phyloP scores from a whole-genome alignment of 1,140 invertebrate genomes.

The Protaetia brevitarsis region DNA sequence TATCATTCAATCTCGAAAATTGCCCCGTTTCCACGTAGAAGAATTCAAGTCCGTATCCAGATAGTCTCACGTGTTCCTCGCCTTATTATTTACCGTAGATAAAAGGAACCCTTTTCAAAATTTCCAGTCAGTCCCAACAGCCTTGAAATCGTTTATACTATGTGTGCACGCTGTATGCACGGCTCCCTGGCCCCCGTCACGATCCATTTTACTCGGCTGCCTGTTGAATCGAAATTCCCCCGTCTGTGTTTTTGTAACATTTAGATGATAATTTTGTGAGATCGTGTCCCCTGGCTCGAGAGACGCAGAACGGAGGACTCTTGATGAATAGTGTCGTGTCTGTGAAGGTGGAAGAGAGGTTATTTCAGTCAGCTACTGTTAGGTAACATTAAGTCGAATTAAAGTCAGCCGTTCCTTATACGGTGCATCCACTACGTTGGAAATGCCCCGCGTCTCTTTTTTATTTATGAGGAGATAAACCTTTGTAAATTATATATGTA shows the following conservation, averaged over 20 bases:
- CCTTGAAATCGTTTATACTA: neutral
- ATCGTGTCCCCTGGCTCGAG: neutral
- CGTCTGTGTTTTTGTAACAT: neutral
- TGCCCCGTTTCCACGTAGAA: neutral
- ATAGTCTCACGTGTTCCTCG: neutral
- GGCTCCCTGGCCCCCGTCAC: neutral
- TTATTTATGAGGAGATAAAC: too few relatives aligned
- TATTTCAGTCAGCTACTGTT: constrained; percentile 1
- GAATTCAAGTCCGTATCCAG: neutral
- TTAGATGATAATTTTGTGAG: constrained; percentile 13
- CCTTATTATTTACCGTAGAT: constrained; percentile 11
- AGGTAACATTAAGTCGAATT: neutral
- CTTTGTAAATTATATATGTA: too few relatives aligned
- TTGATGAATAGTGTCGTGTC: neutral
- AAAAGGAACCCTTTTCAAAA: constrained; percentile 13
- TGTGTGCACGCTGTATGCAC: neutral
- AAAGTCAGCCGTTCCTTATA: too few relatives aligned
- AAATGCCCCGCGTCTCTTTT: too few relatives aligned
- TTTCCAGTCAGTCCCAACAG: neutral
- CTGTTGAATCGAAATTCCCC: constrained; percentile 9
- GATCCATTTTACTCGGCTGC: neutral
- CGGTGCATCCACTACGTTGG: too few relatives aligned
- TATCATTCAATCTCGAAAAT: constrained; percentile 1
- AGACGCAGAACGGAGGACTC: neutral
- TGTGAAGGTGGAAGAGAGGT: constrained; percentile 5